Conservation (phyloP, 1,140 invertebrate genomes). For the Eriocheir sinensis region DNA sequence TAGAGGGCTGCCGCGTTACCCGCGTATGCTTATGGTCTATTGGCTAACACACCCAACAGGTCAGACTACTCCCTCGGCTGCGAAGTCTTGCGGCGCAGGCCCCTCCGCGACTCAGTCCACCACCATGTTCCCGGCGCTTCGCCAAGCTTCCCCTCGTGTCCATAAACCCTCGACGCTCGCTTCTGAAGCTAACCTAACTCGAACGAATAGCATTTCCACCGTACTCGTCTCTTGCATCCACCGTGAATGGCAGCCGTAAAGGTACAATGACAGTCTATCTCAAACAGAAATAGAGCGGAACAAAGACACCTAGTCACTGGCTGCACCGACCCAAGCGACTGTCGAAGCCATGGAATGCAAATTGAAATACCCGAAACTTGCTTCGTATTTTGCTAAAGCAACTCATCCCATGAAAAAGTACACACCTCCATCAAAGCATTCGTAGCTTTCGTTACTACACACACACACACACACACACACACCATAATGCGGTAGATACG, state of each 20-base stretch:
- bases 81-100: not conserved
- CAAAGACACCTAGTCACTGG: not conserved
- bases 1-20: too few species aligned
- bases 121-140: not conserved
- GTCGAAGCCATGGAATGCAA: too few species aligned
- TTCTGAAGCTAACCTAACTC: slow-evolving; percentile 3
- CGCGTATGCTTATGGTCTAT: too few species aligned
- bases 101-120: not conserved
- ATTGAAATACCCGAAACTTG: too few species aligned
- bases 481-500: too few species aligned
- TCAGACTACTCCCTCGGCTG: too few species aligned
- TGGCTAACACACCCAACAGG: too few species aligned
- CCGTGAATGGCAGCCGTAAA: not conserved
- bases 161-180: not conserved
- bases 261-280: slow-evolving; percentile 1
- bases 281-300: not conserved
- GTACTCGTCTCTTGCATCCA: not conserved
- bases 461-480: not conserved
- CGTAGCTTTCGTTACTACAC: too few species aligned
- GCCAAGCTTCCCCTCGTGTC: not conserved
- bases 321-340: not conserved
- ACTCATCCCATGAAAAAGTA: too few species aligned
- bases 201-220: not conserved
- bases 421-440: too few species aligned
- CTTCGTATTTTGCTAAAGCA: too few species aligned